These are phyloP conservation scores for Heteractis magnifica DNA, from an alignment of 92 coral and sea anemone species.

Conservation along the genomic window DNA sequence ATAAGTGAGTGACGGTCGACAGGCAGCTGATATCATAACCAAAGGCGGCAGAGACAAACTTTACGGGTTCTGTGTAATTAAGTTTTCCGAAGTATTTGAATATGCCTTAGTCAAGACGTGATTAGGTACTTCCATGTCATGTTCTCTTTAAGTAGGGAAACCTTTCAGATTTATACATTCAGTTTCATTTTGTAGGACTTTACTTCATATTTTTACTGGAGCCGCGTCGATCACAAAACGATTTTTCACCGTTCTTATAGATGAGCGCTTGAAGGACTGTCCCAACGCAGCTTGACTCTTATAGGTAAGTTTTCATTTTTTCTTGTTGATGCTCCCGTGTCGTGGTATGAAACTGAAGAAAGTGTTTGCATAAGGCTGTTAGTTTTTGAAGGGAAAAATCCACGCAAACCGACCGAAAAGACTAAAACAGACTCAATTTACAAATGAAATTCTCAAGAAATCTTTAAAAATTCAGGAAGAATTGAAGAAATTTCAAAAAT, in stretches of 20 bases:
- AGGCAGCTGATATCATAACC: constrained; percentile 10
- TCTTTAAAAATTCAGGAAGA: no score
- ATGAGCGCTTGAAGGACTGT: neutral
- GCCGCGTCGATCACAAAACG: neutral
- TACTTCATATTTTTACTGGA: neutral
- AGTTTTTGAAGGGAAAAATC: no score
- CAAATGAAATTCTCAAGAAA: no score
- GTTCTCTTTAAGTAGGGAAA: neutral
- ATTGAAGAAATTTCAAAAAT: no score
- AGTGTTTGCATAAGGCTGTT: no score
- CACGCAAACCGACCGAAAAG: no score
- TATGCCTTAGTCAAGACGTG: neutral
- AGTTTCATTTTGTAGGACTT: neutral
- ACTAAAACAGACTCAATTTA: no score
- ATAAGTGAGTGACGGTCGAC: neutral
- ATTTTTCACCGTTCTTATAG: no score
- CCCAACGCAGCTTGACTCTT: neutral
- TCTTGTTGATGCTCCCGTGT: no score
- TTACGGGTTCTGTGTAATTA: constrained; percentile 14
- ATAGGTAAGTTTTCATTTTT: no score
- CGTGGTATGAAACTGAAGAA: no score
- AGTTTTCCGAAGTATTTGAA: constrained; percentile 7
- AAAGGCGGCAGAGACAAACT: constrained; percentile 8
- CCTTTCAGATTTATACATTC: neutral
- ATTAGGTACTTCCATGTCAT: neutral